These are phyloP conservation scores for Colossoma macropomum DNA, from an alignment of 2,113 vertebrate species.

Conservation along the genomic window DNA sequence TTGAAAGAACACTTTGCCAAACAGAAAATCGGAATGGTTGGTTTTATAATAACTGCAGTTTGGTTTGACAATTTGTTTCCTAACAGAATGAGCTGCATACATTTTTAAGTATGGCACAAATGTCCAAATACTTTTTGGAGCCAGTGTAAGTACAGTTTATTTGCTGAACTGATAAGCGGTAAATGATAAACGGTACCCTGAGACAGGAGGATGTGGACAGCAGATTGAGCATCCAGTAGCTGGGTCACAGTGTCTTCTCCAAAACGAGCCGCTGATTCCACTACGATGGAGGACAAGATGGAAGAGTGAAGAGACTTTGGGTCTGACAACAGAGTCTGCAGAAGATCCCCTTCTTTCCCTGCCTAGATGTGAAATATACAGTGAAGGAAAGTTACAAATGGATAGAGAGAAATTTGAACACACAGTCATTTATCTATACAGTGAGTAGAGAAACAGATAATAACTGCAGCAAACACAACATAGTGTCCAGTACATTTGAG, in stretches of 20 bases:
- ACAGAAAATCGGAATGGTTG: too few species aligned
- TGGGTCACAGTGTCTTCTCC: slow-evolving; percentile 42
- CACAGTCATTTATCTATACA: not conserved
- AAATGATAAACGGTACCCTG: slow-evolving; percentile 58
- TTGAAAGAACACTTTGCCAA: too few species aligned
- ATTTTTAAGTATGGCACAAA: too few species aligned
- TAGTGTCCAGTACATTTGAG: not conserved
- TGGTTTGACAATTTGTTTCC: too few species aligned
- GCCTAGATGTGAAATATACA: slow-evolving; percentile 54
- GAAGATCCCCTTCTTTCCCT: slow-evolving; percentile 66
- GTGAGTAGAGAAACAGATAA: not conserved
- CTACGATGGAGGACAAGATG: slow-evolving; percentile 67
- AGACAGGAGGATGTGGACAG: slow-evolving; percentile 65
- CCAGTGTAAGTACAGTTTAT: too few species aligned
- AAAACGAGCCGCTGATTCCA: slow-evolving; percentile 64
- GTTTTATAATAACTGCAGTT: too few species aligned
- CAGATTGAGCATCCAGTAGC: slow-evolving; percentile 70
- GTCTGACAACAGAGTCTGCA: slow-evolving; percentile 45
- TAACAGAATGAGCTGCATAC: too few species aligned
- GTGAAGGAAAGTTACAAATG: not conserved
- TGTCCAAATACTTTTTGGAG: too few species aligned
- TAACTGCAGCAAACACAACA: not conserved
- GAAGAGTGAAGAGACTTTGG: slow-evolving; percentile 1
- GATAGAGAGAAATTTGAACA: not conserved
- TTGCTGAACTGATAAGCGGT: too few species aligned